These are phyloP conservation scores for Callopanchax toddi DNA, from an alignment of 2,113 vertebrate genomes.

Conservation along the genomic window DNA sequence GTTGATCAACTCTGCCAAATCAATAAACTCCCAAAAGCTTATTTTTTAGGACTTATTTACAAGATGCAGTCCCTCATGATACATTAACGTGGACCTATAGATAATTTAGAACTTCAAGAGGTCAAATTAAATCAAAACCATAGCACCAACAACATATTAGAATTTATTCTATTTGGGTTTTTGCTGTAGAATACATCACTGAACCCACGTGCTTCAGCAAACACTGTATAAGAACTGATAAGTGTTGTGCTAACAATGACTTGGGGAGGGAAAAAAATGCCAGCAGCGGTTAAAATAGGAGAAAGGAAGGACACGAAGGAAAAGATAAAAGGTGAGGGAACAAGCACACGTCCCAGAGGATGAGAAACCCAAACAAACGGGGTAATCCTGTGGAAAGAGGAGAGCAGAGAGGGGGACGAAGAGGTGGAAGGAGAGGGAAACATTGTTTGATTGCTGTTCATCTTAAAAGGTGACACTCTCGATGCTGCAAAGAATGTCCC, in stretches of 20 bases:
- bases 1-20: too few relatives aligned
- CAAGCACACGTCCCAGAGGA: conserved; percentile 43
- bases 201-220: conserved; percentile 16
- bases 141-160: too few relatives aligned
- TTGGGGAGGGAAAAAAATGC: conserved; percentile 27
- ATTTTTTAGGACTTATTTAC: too few relatives aligned
- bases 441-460: conserved; percentile 62
- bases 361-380: conserved; percentile 47
- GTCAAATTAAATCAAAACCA: not conserved
- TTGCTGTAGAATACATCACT: not conserved
- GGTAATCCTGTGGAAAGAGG: conserved; percentile 68
- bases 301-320: conserved; percentile 50
- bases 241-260: conserved; percentile 12
- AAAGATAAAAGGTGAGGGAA: conserved; percentile 49
- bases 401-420: conserved; percentile 43
- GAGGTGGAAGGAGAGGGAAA: conserved; percentile 29
- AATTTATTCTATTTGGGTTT: not conserved
- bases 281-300: conserved; percentile 35
- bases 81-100: too few relatives aligned
- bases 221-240: conserved; percentile 40
- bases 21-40: too few relatives aligned
- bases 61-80: too few relatives aligned
- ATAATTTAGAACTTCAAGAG: not conserved
- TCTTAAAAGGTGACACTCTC: conserved; percentile 64
- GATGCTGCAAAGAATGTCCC: conserved; percentile 45